Evolutionary conservation across 2,797 vertebrate genomes (phyloP).

Genomic region (Pygocentrus nattereri): DNA sequence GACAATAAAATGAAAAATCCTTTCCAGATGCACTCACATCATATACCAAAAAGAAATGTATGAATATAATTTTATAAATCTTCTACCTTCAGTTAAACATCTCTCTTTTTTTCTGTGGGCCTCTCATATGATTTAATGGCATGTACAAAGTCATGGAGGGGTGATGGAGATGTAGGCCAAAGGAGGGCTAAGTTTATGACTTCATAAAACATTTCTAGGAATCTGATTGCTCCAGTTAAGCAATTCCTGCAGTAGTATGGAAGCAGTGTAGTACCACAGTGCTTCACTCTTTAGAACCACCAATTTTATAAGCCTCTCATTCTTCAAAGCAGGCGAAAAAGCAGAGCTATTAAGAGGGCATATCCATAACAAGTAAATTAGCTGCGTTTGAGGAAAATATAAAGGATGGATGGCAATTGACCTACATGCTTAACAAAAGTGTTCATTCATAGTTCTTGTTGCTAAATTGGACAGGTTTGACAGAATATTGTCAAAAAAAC

Average conservation of each 20-base stretch:
- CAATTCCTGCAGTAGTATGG: neutral
- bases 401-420: neutral
- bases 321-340: neutral
- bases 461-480: too few relatives aligned
- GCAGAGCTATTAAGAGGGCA: neutral
- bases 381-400: neutral
- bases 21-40: neutral
- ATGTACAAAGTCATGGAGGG: slow-evolving; percentile 15
- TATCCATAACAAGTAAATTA: neutral
- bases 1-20: slow-evolving; percentile 14
- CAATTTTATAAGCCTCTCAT: too few relatives aligned
- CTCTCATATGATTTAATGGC: slow-evolving; percentile 33
- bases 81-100: neutral
- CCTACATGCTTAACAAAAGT: neutral
- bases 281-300: too few relatives aligned
- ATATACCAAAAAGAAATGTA: neutral
- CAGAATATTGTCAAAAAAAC: too few relatives aligned
- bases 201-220: slow-evolving; percentile 31
- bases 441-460: neutral
- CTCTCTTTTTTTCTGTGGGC: slow-evolving; percentile 1
- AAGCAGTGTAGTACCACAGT: neutral
- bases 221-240: slow-evolving; percentile 13
- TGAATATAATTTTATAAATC: neutral
- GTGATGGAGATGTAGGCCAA: slow-evolving; percentile 9
- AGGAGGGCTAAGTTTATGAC: slow-evolving; percentile 33